Evolutionary conservation across 2,113 vertebrate species (phyloP), one percentile per base, ranked within the genome.

Genomic region (Prunella himalayana): DNA sequence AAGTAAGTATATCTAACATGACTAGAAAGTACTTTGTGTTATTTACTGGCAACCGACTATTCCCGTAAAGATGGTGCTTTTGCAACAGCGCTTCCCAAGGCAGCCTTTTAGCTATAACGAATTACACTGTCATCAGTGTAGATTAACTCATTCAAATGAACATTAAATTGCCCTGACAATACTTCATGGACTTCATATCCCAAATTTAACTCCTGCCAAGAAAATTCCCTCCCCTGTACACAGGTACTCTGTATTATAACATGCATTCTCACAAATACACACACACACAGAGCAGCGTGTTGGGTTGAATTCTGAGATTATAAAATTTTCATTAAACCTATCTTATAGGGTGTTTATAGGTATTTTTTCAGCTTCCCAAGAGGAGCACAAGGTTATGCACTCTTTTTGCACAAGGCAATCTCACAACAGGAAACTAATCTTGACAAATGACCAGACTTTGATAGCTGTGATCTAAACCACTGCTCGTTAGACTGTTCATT

Each of bases 381-480:
- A 94, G 76, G 65, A 94, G 88, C 69, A 64, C 76, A 90, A 59
- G 90, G 80, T 92, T 96, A 71, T 60, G 77, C 77, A 68, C 64
- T 82, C 64, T 68, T 94, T 95, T 95, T 96, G 87, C 82, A 88
- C 85, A 73, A 81, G 90, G 95, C 79, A 94, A 66, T 92, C 94
- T 93, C 95, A 92, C 95, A 96, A 96, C 95, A 97, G 97, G 95
- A 97, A 97, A 93, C 97, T 88, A 88, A 95, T 88, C 91, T 95
- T 97, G 97, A 97, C 96, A 97, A 97, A 97, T 95, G 96, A 95
- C 91, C 95, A 95, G 96, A 94, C 94, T 93, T 89, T 93, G 95
- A 82, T 95, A 97, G 95, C 92, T 94, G 96, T 97, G 96, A 96
- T 96, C 96, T 94, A 94, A 96, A 97, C 5, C 92, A 95, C 95